phyloP scores from a whole-genome alignment of 2,888 invertebrate species.

The Lithophane semibrunnea region DNA sequence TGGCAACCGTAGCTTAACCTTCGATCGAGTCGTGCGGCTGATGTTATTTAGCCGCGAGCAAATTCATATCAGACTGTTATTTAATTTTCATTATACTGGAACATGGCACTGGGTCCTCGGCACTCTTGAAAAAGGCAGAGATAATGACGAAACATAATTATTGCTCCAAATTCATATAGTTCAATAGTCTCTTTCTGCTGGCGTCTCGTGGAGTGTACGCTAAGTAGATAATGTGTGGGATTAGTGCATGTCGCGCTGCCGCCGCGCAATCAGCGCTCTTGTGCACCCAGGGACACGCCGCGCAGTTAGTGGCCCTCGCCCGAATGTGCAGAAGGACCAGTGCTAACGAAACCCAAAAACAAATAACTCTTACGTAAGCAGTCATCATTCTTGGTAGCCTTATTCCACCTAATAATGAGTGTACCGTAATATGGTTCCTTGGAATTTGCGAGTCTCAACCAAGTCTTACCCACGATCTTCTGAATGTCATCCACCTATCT shows the following conservation, averaged over 20 bases:
- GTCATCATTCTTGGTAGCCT: background rate
- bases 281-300: slow-evolving; percentile 44
- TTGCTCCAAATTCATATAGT: slow-evolving; percentile 22
- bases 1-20: background rate
- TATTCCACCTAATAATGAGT: background rate
- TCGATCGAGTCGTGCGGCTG: background rate
- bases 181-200: slow-evolving; percentile 9
- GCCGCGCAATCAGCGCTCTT: slow-evolving; percentile 75
- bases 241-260: slow-evolving; percentile 58
- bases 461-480: background rate
- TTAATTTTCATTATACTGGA: too few species aligned
- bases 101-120: background rate
- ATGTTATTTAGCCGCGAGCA: background rate
- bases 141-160: slow-evolving; percentile 12
- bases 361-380: background rate
- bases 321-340: slow-evolving; percentile 25
- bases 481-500: background rate
- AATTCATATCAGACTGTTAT: too few species aligned
- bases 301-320: slow-evolving; percentile 9
- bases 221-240: slow-evolving; percentile 73
- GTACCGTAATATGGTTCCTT: background rate
- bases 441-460: background rate
- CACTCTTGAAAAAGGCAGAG: background rate
- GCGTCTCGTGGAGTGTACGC: slow-evolving; percentile 21
- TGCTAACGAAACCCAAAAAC: background rate